Evolutionary conservation across 2,888 invertebrate species (phyloP).

Genomic region (Drosophila nr. fundita): DNA sequence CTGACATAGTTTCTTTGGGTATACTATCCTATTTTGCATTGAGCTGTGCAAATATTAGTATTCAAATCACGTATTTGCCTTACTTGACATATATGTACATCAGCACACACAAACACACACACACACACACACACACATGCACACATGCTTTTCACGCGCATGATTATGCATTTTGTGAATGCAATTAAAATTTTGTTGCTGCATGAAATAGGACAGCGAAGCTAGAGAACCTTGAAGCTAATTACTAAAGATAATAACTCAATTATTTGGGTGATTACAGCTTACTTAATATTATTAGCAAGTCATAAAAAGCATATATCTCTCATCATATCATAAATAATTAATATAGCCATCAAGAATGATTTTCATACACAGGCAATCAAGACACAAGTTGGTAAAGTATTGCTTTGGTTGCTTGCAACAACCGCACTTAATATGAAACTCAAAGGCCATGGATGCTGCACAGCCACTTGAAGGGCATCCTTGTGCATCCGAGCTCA

Average conservation of each 20-base stretch:
- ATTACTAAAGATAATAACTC: slow-evolving; percentile 44
- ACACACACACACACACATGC: too few species aligned
- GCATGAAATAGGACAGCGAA: slow-evolving; percentile 41
- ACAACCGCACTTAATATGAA: slow-evolving; percentile 22
- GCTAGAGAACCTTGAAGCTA: slow-evolving; percentile 64
- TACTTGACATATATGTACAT: slow-evolving; percentile 58
- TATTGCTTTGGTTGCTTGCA: background rate
- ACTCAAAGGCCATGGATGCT: slow-evolving; percentile 27
- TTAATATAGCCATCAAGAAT: background rate
- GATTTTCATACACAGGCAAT: background rate
- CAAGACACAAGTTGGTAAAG: background rate
- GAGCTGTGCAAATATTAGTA: slow-evolving; percentile 54
- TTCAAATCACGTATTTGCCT: slow-evolving; percentile 73
- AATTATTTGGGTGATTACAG: slow-evolving; percentile 21
- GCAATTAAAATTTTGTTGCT: slow-evolving; percentile 60
- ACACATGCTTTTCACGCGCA: slow-evolving; percentile 39
- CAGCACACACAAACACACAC: slow-evolving; percentile 17
- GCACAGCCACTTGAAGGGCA: slow-evolving; percentile 27
- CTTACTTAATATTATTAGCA: background rate
- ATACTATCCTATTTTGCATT: slow-evolving; percentile 18
- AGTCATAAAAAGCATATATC: background rate
- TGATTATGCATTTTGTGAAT: slow-evolving; percentile 74
- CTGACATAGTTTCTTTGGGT: slow-evolving; percentile 45
- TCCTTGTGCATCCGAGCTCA: slow-evolving; percentile 12
- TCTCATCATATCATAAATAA: background rate